phyloP scores from a whole-genome alignment of 1,140 invertebrate genomes.

The Saccostrea glomerata region DNA sequence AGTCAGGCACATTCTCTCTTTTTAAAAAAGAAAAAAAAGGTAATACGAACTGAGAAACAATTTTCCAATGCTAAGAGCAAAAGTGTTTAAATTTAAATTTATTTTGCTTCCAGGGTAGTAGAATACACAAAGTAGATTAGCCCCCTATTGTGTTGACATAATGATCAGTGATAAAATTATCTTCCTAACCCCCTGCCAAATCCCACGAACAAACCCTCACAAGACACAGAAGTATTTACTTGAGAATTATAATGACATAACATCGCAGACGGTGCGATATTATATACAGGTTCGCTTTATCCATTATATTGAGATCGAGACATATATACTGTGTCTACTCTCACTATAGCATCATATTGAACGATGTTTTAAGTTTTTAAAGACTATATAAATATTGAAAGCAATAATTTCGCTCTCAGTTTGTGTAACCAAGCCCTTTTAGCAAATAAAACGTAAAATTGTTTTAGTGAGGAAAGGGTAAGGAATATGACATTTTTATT shows the following conservation, averaged over 20 bases:
- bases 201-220: not conserved
- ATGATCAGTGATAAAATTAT: slow-evolving; percentile 32
- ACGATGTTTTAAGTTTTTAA: slow-evolving; percentile 12
- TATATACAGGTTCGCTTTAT: not conserved
- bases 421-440: slow-evolving; percentile 23
- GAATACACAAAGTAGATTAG: slow-evolving; percentile 4
- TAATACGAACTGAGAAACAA: not conserved
- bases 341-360: not conserved
- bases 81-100: slow-evolving; percentile 18
- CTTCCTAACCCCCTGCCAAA: not conserved
- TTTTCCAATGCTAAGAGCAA: not conserved
- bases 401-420: not conserved
- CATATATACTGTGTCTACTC: not conserved
- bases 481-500: slow-evolving; percentile 15
- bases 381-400: slow-evolving; percentile 18
- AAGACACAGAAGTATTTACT: slow-evolving; percentile 27
- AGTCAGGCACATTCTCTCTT: no score
- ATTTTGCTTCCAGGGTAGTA: not conserved
- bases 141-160: not conserved
- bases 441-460: not conserved
- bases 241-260: slow-evolving; percentile 16
- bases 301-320: not conserved
- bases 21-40: not conserved
- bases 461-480: not conserved
- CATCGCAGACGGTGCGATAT: not conserved